Conservation (phyloP, 2,797 vertebrate genomes). For the Enteromius fasciolatus region DNA sequence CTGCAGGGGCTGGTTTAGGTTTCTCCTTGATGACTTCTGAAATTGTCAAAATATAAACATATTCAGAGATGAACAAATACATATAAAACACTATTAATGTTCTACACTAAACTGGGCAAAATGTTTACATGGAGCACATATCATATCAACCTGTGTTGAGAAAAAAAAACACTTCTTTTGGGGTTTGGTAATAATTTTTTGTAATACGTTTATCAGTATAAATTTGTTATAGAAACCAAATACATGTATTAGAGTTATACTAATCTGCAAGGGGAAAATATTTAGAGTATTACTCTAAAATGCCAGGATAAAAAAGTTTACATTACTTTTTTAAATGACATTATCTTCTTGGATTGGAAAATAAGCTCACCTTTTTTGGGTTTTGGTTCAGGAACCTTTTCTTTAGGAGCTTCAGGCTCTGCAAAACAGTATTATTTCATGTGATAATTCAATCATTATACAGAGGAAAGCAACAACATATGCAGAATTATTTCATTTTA, state of each 20-base stretch:
- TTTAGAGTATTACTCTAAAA: neutral
- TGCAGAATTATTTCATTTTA: neutral
- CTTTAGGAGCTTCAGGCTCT: constrained; percentile 23
- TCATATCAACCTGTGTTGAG: no score
- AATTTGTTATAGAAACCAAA: neutral
- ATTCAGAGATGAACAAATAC: neutral
- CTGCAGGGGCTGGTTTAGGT: constrained; percentile 37
- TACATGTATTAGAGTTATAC: neutral
- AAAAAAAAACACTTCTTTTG: no score
- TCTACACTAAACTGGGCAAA: neutral
- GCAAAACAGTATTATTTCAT: neutral
- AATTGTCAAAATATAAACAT: neutral
- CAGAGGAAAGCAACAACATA: neutral
- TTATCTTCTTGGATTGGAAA: neutral
- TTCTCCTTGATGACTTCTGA: constrained; percentile 46
- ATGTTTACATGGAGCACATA: no score
- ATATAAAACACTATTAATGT: neutral
- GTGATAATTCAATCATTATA: neutral
- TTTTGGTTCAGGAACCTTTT: neutral
- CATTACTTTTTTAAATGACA: neutral
- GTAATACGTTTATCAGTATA: neutral
- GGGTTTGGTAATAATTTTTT: no score
- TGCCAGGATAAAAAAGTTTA: neutral
- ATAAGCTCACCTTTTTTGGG: neutral
- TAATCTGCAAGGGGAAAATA: neutral